Evolutionary conservation across 2,113 vertebrate genomes (phyloP).

Genomic region (Callionymus lyra): DNA sequence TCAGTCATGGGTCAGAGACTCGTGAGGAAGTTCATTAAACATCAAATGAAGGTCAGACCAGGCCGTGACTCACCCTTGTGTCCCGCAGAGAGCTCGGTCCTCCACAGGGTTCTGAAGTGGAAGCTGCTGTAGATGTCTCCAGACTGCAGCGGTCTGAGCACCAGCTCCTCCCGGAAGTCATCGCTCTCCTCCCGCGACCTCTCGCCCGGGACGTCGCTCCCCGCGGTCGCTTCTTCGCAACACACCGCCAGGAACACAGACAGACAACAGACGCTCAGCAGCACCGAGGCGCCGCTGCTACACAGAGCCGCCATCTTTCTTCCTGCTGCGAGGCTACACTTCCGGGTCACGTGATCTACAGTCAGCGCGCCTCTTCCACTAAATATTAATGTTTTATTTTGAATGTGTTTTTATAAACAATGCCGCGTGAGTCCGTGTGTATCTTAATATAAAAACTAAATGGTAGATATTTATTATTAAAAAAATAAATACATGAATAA

Average conservation of each 20-base stretch:
- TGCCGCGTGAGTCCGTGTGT: too few relatives aligned
- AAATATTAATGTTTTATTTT: too few relatives aligned
- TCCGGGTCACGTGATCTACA: slow-evolving; percentile 37
- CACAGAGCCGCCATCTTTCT: slow-evolving; percentile 56
- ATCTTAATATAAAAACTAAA: too few relatives aligned
- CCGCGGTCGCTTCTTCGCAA: slow-evolving; percentile 8
- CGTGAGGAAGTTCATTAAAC: too few relatives aligned
- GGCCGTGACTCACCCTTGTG: slow-evolving; percentile 76
- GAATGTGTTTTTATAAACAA: background rate
- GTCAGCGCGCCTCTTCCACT: slow-evolving; percentile 34
- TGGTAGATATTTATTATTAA: too few relatives aligned
- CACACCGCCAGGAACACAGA: background rate
- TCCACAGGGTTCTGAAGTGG: slow-evolving; percentile 88
- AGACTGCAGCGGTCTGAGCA: slow-evolving; percentile 79
- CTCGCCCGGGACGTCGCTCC: background rate
- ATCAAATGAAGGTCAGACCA: too few relatives aligned
- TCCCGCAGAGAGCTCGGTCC: slow-evolving; percentile 67
- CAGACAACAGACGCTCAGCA: slow-evolving; percentile 5
- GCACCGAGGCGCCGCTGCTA: background rate
- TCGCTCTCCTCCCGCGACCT: slow-evolving; percentile 21
- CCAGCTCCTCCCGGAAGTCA: slow-evolving; percentile 78
- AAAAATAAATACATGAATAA: background rate
- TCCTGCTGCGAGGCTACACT: slow-evolving; percentile 7
- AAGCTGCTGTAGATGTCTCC: slow-evolving; percentile 89
- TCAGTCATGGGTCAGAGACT: too few relatives aligned